phyloP scores from a whole-genome alignment of 2,888 invertebrate species.

The Drosophila birchii region DNA sequence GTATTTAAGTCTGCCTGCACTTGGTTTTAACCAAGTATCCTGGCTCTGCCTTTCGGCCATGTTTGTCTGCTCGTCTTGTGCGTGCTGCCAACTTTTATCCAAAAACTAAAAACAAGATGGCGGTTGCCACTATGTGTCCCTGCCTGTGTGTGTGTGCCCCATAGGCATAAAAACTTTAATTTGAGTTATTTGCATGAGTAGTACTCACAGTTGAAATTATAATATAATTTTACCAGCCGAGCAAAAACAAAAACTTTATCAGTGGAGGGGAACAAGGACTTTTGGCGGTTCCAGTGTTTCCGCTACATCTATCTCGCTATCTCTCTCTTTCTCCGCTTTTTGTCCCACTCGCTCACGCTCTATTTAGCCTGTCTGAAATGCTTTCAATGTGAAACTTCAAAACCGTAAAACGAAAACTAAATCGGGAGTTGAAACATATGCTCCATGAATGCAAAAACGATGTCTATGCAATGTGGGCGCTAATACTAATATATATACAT shows the following conservation, averaged over 20 bases:
- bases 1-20: background rate
- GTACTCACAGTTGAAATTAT: conserved; percentile 61
- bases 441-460: conserved; percentile 69
- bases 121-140: conserved; percentile 21
- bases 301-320: background rate
- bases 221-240: conserved; percentile 65
- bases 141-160: conserved; percentile 41
- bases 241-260: conserved; percentile 68
- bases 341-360: conserved; percentile 24
- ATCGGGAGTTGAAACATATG: conserved; percentile 61
- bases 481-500: background rate
- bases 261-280: conserved; percentile 23
- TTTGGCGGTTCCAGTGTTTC: background rate
- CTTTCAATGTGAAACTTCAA: conserved; percentile 65
- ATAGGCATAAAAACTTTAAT: conserved; percentile 73
- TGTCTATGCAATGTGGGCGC: conserved; percentile 50
- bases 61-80: conserved; percentile 46
- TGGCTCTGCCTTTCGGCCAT: conserved; percentile 20
- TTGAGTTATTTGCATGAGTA: conserved; percentile 73
- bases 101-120: conserved; percentile 77
- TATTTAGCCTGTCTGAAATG: conserved; percentile 53
- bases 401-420: conserved; percentile 63
- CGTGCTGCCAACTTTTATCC: conserved; percentile 60
- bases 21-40: conserved; percentile 14
- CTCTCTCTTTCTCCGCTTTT: conserved; percentile 16